Evolutionary conservation across 2,888 invertebrate genomes (phyloP).

Genomic region (Caenorhabditis auriculariae): DNA sequence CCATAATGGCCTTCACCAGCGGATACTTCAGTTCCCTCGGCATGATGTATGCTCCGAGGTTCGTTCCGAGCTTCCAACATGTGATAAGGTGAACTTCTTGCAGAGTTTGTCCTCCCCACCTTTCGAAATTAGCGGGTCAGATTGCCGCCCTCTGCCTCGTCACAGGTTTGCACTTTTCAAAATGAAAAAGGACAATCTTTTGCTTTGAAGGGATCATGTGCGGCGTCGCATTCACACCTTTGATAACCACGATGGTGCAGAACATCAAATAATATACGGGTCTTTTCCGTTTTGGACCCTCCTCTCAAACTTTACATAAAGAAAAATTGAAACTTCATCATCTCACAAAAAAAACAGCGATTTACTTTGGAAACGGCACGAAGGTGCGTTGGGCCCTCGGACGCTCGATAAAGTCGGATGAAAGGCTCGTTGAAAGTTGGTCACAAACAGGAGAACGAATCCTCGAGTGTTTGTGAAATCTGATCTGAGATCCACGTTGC

Average conservation of each 20-base stretch:
- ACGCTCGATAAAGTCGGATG: no score
- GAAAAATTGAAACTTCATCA: no score
- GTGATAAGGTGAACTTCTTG: conserved; percentile 3
- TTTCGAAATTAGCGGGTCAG: conserved; percentile 35
- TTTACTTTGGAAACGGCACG: conserved; percentile 6
- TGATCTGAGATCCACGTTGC: no score
- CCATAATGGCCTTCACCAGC: conserved; percentile 80
- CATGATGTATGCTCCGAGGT: conserved; percentile 86
- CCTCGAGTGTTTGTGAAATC: no score
- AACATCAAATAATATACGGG: conserved; percentile 14
- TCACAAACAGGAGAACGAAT: no score
- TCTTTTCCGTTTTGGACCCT: conserved; percentile 2
- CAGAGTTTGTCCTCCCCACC: conserved; percentile 33
- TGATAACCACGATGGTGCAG: conserved; percentile 28
- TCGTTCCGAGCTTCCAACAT: background rate
- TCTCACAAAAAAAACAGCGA: background rate
- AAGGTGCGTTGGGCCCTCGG: background rate
- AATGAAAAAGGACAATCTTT: background rate
- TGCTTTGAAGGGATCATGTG: conserved; percentile 15
- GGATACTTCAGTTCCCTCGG: conserved; percentile 89
- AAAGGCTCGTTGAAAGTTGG: no score
- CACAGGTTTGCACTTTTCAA: conserved; percentile 11
- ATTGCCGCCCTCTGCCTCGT: conserved; percentile 28
- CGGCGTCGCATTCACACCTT: conserved; percentile 36
- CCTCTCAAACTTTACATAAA: no score